These are phyloP conservation scores for Lindbergichthys nudifrons DNA, from an alignment of 2,797 vertebrate species.

Conservation along the genomic window DNA sequence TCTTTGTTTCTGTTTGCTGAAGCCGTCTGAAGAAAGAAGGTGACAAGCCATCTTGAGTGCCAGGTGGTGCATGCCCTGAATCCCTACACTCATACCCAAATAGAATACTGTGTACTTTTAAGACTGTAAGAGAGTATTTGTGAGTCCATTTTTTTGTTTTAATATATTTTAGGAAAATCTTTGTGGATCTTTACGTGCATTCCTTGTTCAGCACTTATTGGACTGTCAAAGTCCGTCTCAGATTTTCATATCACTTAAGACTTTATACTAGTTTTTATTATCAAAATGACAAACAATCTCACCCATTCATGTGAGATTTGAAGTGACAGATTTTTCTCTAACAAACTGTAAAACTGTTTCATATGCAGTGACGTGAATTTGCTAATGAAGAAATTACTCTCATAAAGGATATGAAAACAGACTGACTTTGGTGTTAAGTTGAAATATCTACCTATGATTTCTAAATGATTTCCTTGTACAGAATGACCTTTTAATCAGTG, in stretches of 20 bases:
- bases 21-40: constrained; percentile 99
- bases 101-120: constrained; percentile 87
- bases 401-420: constrained; percentile 69
- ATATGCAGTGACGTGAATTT: constrained; percentile 63
- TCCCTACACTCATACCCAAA: constrained; percentile 73
- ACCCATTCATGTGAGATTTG: constrained; percentile 51
- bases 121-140: constrained; percentile 74
- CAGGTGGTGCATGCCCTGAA: constrained; percentile 84
- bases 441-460: constrained; percentile 72
- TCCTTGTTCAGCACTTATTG: constrained; percentile 80
- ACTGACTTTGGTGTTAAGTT: constrained; percentile 71
- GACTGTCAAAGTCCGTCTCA: constrained; percentile 72
- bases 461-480: constrained; percentile 82
- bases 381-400: constrained; percentile 43
- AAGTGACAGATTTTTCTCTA: constrained; percentile 58
- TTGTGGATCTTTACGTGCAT: constrained; percentile 77
- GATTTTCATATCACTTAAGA: constrained; percentile 73
- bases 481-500: constrained; percentile 80
- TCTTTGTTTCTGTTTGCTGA: constrained; percentile 66
- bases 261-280: constrained; percentile 73
- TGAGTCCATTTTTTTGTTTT: constrained; percentile 73
- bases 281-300: constrained; percentile 51
- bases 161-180: constrained; percentile 88
- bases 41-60: constrained; percentile 95
- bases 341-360: constrained; percentile 60